Percentiles rank a stretch among this genome's conserved stretches.
phyloP scores from a whole-genome alignment of 2,888 invertebrate genomes.

The Nymphalis c-album region DNA sequence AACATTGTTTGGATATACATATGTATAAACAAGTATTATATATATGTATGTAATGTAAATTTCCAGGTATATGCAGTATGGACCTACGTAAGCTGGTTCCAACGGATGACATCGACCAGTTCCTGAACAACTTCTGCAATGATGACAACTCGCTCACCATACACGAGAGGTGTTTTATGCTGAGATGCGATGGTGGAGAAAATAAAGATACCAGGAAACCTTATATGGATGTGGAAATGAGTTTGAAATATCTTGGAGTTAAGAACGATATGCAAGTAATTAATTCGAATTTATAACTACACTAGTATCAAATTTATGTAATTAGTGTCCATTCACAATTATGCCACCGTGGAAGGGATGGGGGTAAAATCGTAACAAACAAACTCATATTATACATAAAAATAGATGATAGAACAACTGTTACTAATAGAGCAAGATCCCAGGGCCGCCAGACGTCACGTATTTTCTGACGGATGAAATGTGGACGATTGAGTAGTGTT shows the following conservation, averaged over 20 bases:
- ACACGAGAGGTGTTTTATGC: slow-evolving; percentile 68
- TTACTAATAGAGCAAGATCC: too few species aligned
- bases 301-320: background rate
- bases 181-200: slow-evolving; percentile 51
- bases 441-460: too few species aligned
- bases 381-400: too few species aligned
- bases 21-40: too few species aligned
- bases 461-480: too few species aligned
- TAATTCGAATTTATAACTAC: background rate
- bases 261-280: slow-evolving; percentile 50
- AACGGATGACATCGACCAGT: slow-evolving; percentile 61
- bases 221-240: slow-evolving; percentile 76
- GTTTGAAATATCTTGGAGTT: slow-evolving; percentile 63
- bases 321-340: too few species aligned
- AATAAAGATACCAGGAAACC: slow-evolving; percentile 51
- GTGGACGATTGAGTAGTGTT: too few species aligned
- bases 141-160: slow-evolving; percentile 60
- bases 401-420: too few species aligned
- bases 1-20: too few species aligned
- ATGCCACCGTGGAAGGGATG: too few species aligned
- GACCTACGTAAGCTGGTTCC: slow-evolving; percentile 77
- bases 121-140: slow-evolving; percentile 64
- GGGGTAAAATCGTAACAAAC: too few species aligned
- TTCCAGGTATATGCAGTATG: slow-evolving; percentile 72
- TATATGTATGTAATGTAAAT: too few species aligned